These are phyloP conservation scores for Falco berigora DNA, from an alignment of 2,797 vertebrate species.

Conservation along the genomic window DNA sequence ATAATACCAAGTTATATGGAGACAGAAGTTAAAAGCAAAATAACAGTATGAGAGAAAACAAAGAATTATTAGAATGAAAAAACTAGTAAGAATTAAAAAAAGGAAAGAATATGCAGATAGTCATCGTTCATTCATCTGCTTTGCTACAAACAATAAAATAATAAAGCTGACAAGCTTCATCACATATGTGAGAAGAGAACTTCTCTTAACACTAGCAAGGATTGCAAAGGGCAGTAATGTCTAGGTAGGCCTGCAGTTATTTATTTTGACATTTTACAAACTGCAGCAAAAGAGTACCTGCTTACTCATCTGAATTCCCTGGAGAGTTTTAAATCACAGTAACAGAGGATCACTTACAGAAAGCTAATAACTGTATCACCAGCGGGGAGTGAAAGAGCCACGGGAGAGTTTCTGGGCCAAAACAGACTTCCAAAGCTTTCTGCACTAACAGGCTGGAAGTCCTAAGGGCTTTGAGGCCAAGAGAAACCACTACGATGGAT, in stretches of 20 bases:
- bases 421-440: not conserved
- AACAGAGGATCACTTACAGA: conserved; percentile 17
- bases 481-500: not conserved
- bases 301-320: not conserved
- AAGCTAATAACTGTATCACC: not conserved
- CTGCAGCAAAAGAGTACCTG: not conserved
- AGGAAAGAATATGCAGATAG: not conserved
- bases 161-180: not conserved
- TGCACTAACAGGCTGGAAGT: not conserved
- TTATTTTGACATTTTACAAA: not conserved
- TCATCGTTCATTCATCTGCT: not conserved
- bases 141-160: not conserved
- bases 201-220: not conserved
- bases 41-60: not conserved
- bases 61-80: not conserved
- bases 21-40: too few species aligned
- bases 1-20: not conserved
- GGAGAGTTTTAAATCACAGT: not conserved
- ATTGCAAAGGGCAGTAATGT: not conserved
- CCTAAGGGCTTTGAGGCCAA: not conserved
- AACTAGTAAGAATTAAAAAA: not conserved
- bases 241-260: not conserved
- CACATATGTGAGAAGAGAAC: not conserved
- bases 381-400: not conserved
- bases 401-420: not conserved